Conservation (phyloP, 2,113 vertebrate genomes). For the Hystrix cristata region DNA sequence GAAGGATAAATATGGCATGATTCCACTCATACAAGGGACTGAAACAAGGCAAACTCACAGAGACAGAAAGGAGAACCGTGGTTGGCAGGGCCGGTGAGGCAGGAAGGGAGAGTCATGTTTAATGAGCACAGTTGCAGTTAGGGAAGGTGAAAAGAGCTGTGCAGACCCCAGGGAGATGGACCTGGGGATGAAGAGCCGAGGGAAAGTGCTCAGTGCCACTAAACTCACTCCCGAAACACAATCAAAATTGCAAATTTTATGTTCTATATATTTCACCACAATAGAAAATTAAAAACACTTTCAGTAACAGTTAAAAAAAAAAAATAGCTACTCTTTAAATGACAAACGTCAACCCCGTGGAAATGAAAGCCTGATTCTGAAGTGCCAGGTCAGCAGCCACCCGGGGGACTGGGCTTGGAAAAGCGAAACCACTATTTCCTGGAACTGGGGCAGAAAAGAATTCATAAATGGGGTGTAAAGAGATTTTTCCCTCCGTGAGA, state of each 20-base stretch:
- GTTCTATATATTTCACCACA: not conserved
- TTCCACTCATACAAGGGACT: rapidly evolving
- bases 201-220: not conserved
- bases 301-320: not conserved
- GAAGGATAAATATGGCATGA: not conserved
- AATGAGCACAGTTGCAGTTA: not conserved
- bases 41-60: not conserved
- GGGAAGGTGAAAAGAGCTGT: not conserved
- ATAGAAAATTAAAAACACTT: not conserved
- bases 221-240: not conserved
- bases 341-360: not conserved
- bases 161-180: no score
- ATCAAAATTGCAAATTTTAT: not conserved
- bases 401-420: not conserved
- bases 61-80: not conserved
- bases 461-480: not conserved
- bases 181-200: no score
- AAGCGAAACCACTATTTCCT: conserved; percentile 44
- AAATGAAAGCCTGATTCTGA: not conserved
- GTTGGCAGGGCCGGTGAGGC: not conserved
- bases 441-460: not conserved
- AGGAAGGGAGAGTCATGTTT: rapidly evolving
- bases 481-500: not conserved
- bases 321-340: not conserved
- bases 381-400: not conserved